These are phyloP conservation scores for Galendromus occidentalis DNA, from an alignment of 1,140 invertebrate genomes.

Conservation along the genomic window DNA sequence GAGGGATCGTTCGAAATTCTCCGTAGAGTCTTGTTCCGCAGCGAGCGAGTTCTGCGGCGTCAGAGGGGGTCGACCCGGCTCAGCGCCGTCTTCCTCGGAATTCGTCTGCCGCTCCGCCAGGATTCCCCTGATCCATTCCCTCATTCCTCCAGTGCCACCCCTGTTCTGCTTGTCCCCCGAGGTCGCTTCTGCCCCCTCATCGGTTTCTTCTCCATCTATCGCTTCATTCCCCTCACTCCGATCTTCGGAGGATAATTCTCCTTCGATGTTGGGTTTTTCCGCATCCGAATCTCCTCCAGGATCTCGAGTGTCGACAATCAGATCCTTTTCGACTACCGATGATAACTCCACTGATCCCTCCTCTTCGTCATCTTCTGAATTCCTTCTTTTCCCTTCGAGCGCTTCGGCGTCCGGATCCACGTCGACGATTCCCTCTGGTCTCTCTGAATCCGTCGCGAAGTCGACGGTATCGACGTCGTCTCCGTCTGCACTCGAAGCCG, in stretches of 20 bases:
- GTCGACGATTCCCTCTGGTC: background rate
- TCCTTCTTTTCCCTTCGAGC: background rate
- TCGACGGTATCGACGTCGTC: background rate
- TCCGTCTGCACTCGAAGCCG: too few species aligned
- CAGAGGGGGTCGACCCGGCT: background rate
- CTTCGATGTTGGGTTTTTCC: too few species aligned
- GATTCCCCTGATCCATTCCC: background rate
- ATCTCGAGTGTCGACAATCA: too few species aligned
- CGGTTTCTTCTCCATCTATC: constrained; percentile 6
- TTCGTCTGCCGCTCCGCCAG: background rate
- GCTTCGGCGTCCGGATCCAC: background rate
- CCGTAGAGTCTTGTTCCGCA: background rate
- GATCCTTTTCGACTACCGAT: too few species aligned
- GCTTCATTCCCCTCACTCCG: too few species aligned
- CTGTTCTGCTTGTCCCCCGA: background rate
- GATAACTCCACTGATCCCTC: too few species aligned
- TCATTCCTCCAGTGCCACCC: background rate
- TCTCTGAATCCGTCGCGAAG: background rate
- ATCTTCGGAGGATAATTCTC: too few species aligned
- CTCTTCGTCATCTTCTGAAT: too few species aligned
- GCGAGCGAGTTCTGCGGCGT: background rate
- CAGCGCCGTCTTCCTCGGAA: background rate
- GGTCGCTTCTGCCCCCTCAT: background rate
- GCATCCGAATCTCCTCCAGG: too few species aligned
- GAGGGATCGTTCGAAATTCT: background rate